Evolutionary conservation across 2,888 invertebrate genomes (phyloP).

Genomic region (Adineta ricciae): DNA sequence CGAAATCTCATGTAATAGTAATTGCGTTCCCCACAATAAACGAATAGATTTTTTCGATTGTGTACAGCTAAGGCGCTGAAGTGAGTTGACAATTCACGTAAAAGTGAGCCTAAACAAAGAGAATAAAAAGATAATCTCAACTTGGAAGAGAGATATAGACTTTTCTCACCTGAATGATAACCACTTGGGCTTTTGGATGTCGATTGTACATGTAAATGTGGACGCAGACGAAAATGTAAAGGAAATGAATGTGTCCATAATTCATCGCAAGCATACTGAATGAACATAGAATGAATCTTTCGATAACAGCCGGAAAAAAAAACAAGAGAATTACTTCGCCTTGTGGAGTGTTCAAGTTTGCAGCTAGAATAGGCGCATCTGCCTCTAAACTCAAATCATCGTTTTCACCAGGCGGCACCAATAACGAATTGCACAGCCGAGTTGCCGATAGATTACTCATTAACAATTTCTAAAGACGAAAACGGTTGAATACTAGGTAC

Average conservation of each 20-base stretch:
- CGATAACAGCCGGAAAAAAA: too few relatives aligned
- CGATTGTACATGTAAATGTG: neutral
- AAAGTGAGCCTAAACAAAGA: neutral
- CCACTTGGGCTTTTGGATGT: neutral
- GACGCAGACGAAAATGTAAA: neutral
- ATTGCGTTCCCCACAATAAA: neutral
- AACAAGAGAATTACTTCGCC: neutral
- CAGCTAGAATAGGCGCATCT: neutral
- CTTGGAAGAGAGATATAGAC: neutral
- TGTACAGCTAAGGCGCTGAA: neutral
- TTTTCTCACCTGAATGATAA: neutral
- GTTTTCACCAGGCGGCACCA: conserved; percentile 59
- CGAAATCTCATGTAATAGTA: conserved; percentile 15
- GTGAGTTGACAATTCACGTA: neutral
- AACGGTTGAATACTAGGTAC: neutral
- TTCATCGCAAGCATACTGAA: conserved; percentile 13
- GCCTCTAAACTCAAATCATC: conserved; percentile 42
- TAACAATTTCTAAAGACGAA: conserved; percentile 56
- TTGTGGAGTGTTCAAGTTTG: neutral
- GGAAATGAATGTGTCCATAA: neutral
- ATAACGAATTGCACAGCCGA: conserved; percentile 58
- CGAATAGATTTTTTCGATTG: conserved; percentile 16
- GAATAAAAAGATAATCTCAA: neutral
- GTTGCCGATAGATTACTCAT: conserved; percentile 62
- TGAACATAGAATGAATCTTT: neutral